phyloP scores from a whole-genome alignment of 2,888 invertebrate genomes.

The Schizotus pectinicornis region DNA sequence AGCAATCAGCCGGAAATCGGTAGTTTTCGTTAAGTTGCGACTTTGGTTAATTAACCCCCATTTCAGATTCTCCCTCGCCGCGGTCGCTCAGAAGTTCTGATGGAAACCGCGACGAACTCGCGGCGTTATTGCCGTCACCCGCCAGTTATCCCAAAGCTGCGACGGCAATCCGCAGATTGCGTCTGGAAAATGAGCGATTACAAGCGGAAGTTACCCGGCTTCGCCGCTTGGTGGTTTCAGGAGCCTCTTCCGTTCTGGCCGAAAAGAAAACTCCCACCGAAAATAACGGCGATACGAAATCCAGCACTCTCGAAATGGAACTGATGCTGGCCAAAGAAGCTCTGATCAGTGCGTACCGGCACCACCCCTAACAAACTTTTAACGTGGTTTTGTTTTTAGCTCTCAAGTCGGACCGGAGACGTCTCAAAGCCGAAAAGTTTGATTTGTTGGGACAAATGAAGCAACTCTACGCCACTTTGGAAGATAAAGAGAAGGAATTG shows the following conservation, averaged over 20 bases:
- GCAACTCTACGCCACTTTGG: slow-evolving; percentile 90
- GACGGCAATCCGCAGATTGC: slow-evolving; percentile 67
- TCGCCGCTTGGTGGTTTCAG: slow-evolving; percentile 70
- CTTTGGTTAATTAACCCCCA: slow-evolving; percentile 2
- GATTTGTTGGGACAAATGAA: slow-evolving; percentile 94
- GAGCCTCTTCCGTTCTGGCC: slow-evolving; percentile 66
- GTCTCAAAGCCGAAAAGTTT: slow-evolving; percentile 91
- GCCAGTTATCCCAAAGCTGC: slow-evolving; percentile 55
- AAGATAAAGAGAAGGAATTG: slow-evolving; percentile 93
- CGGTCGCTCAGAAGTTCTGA: slow-evolving; percentile 52
- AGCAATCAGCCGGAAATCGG: slow-evolving; percentile 54
- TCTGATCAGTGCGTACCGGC: slow-evolving; percentile 58
- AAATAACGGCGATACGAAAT: slow-evolving; percentile 56
- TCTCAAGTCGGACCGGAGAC: slow-evolving; percentile 87
- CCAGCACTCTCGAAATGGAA: slow-evolving; percentile 66
- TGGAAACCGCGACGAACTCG: slow-evolving; percentile 47
- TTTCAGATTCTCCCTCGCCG: slow-evolving; percentile 52
- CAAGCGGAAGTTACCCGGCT: slow-evolving; percentile 74
- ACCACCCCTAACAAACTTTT: not conserved
- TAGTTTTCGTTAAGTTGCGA: slow-evolving; percentile 29
- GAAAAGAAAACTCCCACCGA: slow-evolving; percentile 57
- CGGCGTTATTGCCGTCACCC: slow-evolving; percentile 50
- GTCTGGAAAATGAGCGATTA: slow-evolving; percentile 79
- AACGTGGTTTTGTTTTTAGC: slow-evolving; percentile 57
- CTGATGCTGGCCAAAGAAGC: slow-evolving; percentile 81